Percentiles rank a stretch among this genome's conserved stretches.
Conservation (phyloP, 2,113 vertebrate species). For the Oncorhynchus mykiss region DNA sequence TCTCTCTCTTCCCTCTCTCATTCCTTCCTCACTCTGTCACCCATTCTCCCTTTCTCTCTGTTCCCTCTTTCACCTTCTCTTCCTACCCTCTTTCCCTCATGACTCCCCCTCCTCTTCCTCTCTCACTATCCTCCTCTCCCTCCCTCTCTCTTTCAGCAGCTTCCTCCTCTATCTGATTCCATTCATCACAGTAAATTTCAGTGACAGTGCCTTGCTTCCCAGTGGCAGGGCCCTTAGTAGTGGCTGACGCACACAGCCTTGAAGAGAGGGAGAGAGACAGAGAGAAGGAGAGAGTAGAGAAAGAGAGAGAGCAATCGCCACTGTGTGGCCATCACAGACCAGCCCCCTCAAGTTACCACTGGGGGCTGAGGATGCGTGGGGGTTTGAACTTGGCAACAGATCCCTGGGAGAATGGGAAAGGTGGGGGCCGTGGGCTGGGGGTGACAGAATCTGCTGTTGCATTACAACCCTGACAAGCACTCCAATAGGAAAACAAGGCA, state of each 20-base stretch:
- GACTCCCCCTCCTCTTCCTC: neutral
- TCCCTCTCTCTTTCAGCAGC: slow-evolving; percentile 4
- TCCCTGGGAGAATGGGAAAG: neutral
- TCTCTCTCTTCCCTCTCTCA: too few species aligned
- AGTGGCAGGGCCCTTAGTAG: slow-evolving; percentile 64
- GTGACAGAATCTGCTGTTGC: neutral
- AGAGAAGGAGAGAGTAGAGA: neutral
- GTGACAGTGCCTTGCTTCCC: slow-evolving; percentile 44
- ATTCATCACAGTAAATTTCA: slow-evolving; percentile 46
- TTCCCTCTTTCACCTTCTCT: neutral
- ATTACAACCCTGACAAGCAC: neutral
- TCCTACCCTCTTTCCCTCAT: neutral
- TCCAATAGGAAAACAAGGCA: neutral
- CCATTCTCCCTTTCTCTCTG: too few species aligned
- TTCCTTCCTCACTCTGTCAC: too few species aligned
- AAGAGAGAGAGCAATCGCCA: neutral
- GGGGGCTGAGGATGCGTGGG: neutral
- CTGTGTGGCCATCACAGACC: slow-evolving; percentile 12
- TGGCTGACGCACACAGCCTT: slow-evolving; percentile 64
- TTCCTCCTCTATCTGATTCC: slow-evolving; percentile 11
- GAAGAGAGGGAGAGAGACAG: slow-evolving; percentile 42
- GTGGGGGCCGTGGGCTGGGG: neutral
- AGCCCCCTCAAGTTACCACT: slow-evolving; percentile 15
- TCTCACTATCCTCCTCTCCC: neutral
- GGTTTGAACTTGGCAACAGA: slow-evolving; percentile 34